Evolutionary conservation across 2,113 vertebrate species (phyloP).

Genomic region (Phasianus colchicus): DNA sequence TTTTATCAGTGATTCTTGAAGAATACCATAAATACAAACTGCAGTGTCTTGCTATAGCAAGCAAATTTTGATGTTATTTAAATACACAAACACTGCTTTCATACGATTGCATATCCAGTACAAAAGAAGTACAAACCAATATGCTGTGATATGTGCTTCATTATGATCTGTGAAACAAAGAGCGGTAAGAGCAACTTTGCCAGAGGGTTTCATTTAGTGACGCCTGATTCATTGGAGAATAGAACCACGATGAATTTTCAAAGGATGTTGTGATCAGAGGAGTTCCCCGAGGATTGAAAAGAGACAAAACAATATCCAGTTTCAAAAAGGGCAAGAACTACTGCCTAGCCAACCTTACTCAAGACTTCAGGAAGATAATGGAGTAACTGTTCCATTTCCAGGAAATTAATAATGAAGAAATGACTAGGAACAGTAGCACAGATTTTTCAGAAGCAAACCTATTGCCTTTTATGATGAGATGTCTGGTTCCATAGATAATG

Average conservation of each 20-base stretch:
- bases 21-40: neutral
- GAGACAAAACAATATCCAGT: neutral
- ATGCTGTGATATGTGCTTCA: neutral
- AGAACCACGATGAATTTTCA: neutral
- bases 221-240: neutral
- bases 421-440: neutral
- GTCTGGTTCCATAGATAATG: neutral
- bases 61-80: neutral
- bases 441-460: neutral
- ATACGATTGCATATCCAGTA: neutral
- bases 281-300: neutral
- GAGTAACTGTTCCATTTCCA: neutral
- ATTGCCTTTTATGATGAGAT: neutral
- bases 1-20: neutral
- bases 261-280: neutral
- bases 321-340: neutral
- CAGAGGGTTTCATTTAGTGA: neutral
- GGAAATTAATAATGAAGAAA: neutral
- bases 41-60: neutral
- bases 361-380: neutral
- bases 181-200: neutral
- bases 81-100: neutral
- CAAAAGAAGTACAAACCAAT: neutral
- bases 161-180: slow-evolving; percentile 1
- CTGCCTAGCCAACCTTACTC: neutral